phyloP scores from a whole-genome alignment of 2,113 vertebrate genomes.

The Spermophilus dauricus region DNA sequence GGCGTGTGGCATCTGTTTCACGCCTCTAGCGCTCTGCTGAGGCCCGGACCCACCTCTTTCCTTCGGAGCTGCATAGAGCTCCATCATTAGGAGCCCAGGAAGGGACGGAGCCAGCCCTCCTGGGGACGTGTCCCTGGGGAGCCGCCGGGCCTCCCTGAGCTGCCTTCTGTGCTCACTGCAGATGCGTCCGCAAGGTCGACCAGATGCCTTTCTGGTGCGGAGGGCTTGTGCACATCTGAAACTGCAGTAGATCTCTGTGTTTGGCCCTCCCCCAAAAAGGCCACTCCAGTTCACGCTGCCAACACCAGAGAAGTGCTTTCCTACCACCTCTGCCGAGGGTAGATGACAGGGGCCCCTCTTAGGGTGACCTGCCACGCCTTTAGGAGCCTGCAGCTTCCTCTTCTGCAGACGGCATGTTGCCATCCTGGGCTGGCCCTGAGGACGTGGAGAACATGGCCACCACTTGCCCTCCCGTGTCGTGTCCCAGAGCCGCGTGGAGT shows the following conservation, averaged over 20 bases:
- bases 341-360: neutral
- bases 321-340: neutral
- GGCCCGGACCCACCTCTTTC: neutral
- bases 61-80: neutral
- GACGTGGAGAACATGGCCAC: fast-evolving
- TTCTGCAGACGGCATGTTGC: neutral
- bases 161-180: fast-evolving
- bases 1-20: fast-evolving
- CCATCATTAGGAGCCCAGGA: fast-evolving
- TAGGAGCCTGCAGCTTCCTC: neutral
- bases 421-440: neutral
- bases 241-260: neutral
- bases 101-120: fast-evolving
- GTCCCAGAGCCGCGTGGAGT: fast-evolving
- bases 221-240: neutral
- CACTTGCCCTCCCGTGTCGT: neutral
- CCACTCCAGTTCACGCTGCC: neutral
- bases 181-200: too few relatives aligned
- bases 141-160: fast-evolving
- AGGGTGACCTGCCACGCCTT: fast-evolving
- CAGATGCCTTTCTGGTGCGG: neutral
- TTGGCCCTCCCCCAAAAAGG: neutral
- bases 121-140: neutral
- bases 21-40: fast-evolving
- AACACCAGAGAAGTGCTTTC: neutral